Conservation (phyloP, 2,113 vertebrate genomes). For the Erpornis zantholeuca region DNA sequence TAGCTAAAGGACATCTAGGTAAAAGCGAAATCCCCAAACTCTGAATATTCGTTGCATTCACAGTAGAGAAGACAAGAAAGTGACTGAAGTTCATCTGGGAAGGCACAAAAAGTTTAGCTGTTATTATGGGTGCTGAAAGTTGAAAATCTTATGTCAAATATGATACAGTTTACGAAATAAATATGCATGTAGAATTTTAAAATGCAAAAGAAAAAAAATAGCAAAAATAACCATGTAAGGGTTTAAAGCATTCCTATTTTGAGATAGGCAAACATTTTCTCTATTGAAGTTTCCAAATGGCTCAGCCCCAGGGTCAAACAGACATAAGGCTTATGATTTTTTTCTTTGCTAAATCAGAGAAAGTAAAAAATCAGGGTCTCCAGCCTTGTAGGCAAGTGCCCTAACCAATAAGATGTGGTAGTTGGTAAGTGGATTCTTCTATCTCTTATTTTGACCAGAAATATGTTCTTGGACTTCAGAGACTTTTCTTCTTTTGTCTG, state of each 20-base stretch:
- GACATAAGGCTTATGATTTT: neutral
- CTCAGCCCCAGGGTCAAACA: neutral
- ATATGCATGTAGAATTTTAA: neutral
- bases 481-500: neutral
- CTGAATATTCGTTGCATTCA: neutral
- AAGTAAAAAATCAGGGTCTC: neutral
- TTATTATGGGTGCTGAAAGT: neutral
- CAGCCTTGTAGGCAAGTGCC: neutral
- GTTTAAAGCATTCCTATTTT: neutral
- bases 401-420: neutral
- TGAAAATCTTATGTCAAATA: neutral
- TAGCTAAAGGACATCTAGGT: neutral
- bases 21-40: neutral
- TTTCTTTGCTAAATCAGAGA: neutral
- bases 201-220: neutral
- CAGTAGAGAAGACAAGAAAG: neutral
- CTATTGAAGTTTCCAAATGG: neutral
- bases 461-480: neutral
- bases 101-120: neutral
- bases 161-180: neutral
- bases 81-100: neutral
- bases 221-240: neutral
- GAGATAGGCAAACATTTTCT: neutral
- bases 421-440: neutral
- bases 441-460: neutral